Evolutionary conservation across 1,140 invertebrate species (phyloP).

Genomic region (Caenorhabditis latens): DNA sequence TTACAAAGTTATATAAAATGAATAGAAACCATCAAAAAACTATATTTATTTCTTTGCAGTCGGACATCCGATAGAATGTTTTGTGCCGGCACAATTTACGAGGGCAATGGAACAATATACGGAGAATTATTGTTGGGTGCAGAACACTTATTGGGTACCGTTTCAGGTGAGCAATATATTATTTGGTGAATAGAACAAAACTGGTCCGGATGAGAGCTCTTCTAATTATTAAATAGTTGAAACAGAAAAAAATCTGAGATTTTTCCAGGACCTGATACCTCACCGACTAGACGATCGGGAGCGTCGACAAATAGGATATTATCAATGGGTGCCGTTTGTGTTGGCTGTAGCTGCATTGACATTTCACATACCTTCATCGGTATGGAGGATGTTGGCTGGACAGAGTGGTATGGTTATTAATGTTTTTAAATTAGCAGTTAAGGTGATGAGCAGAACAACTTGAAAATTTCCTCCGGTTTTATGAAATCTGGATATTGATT

Average conservation of each 20-base stretch:
- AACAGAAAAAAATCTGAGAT: not conserved
- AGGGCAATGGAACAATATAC: slow-evolving; percentile 79
- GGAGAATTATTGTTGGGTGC: slow-evolving; percentile 75
- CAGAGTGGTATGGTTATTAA: slow-evolving; percentile 78
- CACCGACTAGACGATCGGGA: slow-evolving; percentile 77
- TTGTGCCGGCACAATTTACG: slow-evolving; percentile 79
- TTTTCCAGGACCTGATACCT: slow-evolving; percentile 75
- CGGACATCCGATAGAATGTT: slow-evolving; percentile 80
- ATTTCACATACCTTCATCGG: slow-evolving; percentile 80
- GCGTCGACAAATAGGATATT: slow-evolving; percentile 76
- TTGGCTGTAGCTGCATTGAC: slow-evolving; percentile 79
- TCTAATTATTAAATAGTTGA: not conserved
- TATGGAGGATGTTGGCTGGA: slow-evolving; percentile 80
- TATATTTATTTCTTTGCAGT: slow-evolving; percentile 72
- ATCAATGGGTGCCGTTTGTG: slow-evolving; percentile 79
- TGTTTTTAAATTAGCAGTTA: not conserved
- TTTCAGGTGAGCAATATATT: slow-evolving; percentile 71
- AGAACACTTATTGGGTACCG: slow-evolving; percentile 79
- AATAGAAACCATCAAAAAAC: too few species aligned
- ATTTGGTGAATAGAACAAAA: too few species aligned
- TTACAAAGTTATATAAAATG: too few species aligned
- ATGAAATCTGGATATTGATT: too few species aligned
- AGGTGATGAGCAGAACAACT: too few species aligned
- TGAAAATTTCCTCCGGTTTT: too few species aligned
- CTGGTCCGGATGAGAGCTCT: too few species aligned